Evolutionary conservation across 2,888 invertebrate genomes (phyloP).

Genomic region (Odontomyia ornata): DNA sequence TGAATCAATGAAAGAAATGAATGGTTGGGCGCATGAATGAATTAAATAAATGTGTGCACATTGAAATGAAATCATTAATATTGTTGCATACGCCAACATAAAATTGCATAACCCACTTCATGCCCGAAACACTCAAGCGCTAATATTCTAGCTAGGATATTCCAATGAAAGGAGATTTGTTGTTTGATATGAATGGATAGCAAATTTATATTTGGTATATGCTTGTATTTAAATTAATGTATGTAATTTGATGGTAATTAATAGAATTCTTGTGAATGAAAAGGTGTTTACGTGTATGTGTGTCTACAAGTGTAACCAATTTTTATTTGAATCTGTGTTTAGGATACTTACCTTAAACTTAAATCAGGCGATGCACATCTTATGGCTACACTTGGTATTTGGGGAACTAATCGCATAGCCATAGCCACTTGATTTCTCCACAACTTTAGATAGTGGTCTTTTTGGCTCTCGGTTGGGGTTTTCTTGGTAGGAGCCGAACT

Average conservation of each 20-base stretch:
- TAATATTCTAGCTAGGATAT: no score
- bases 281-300: neutral
- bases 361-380: constrained; percentile 94
- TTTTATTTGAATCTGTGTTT: neutral
- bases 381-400: constrained; percentile 84
- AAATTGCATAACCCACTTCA: no score
- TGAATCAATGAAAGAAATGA: no score
- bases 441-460: constrained; percentile 93
- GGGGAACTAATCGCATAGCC: constrained; percentile 95
- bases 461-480: constrained; percentile 81
- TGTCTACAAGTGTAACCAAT: constrained; percentile 16
- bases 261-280: neutral
- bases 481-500: constrained; percentile 88
- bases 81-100: no score
- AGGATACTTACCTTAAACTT: constrained; percentile 77
- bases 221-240: neutral
- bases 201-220: no score
- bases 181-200: no score
- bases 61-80: no score
- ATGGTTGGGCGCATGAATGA: no score
- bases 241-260: neutral
- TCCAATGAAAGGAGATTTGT: no score
- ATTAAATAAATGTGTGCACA: no score
- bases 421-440: constrained; percentile 98
- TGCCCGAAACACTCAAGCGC: no score